Base-by-base conservation (phyloP, 1,140 invertebrate genomes). In the Conopomorpha cramerella region DNA sequence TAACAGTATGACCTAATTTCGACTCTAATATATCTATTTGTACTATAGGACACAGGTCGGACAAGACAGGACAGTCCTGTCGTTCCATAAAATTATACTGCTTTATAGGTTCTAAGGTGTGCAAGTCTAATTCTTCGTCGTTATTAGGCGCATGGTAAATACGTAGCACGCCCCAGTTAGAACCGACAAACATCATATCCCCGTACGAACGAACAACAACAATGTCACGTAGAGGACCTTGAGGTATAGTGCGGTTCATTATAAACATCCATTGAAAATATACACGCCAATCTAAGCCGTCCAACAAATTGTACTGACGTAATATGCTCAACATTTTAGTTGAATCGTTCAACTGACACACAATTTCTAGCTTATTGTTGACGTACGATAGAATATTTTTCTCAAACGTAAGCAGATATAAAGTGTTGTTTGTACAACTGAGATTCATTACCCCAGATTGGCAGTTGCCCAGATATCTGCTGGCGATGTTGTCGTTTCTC, bases 21-120 rank as follows among this genome's bases (percentile, higher is more conserved):
- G 28, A 31, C 41, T 71, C 66, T 0, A 51, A 28, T 0, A 62
- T 49, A 34, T 71, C 66, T 13, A 67, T 49, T 30, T 55, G 38
- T 7, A 67, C 41, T 13, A 71, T 66, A 0, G 59, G 60, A 45
- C 58, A 55, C 38, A 43, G 45, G 11, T 29, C 10, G 2, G 52
- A 50, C 0, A 62, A 30, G 0, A 61, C 64, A 0, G 63, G 62
- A 23, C 55, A 60, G 16, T 62, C 55, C 0, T 30, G 47, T 2
- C 51, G 36, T 8, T 66, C 54, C 53, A 58, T 59, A 36, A 71
- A 68, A 28, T 66, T 68, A 6, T 51, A 64, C 17, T 71, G 57
- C 36, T 59, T 71, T 0, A 64, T 27, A 0, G 66, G 64, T 23
- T 58, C 34, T 0, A 47, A 28, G n/a, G 57, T 55, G 11, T 54